Evolutionary conservation across 2,113 vertebrate species (phyloP).

Genomic region (Urocolius indicus): DNA sequence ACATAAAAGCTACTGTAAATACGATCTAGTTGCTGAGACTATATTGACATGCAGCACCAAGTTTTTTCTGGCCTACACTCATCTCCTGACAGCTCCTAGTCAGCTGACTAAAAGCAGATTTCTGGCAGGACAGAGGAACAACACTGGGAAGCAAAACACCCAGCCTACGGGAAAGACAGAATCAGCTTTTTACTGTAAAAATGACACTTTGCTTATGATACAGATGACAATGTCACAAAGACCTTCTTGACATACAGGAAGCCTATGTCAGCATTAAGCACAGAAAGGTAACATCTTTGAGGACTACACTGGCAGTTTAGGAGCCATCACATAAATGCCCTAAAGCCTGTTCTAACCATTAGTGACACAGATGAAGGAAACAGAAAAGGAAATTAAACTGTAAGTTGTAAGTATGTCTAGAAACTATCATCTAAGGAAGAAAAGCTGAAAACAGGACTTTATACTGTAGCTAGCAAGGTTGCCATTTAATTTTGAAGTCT

Average conservation of each 20-base stretch:
- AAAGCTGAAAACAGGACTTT: background rate
- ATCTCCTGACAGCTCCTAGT: background rate
- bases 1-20: background rate
- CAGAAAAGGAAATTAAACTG: background rate
- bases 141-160: background rate
- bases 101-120: background rate
- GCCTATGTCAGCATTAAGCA: background rate
- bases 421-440: background rate
- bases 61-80: background rate
- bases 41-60: background rate
- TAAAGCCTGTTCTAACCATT: background rate
- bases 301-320: background rate
- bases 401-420: background rate
- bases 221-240: background rate
- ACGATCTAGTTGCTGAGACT: fast-evolving
- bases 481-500: background rate
- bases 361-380: background rate
- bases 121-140: background rate
- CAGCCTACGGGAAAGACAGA: background rate
- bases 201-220: background rate
- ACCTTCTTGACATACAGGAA: background rate
- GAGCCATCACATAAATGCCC: background rate
- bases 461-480: background rate
- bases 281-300: background rate
- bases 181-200: background rate